Evolutionary conservation across 2,888 invertebrate genomes (phyloP).

Genomic region (Eudasyphora cyanicolor): DNA sequence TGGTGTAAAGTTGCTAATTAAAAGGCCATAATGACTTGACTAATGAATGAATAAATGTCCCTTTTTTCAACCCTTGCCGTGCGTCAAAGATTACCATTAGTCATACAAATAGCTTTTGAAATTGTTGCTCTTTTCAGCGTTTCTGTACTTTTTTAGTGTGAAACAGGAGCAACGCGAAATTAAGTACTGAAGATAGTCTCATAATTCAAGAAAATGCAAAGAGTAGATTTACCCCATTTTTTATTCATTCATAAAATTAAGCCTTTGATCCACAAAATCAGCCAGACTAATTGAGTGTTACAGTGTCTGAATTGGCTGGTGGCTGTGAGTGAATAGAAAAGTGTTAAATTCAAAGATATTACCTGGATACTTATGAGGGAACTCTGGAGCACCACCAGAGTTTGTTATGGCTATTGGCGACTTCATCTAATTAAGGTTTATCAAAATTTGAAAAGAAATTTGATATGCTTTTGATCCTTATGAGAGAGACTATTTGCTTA

Average conservation of each 20-base stretch:
- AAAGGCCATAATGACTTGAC: constrained; percentile 48
- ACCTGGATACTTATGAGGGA: background rate
- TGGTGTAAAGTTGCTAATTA: constrained; percentile 39
- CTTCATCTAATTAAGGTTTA: too few species aligned
- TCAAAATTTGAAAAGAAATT: too few species aligned
- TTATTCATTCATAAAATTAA: background rate
- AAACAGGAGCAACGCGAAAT: background rate
- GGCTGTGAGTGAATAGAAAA: background rate
- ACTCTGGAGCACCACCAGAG: too few species aligned
- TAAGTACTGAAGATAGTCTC: background rate
- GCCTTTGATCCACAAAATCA: background rate
- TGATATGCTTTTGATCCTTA: too few species aligned
- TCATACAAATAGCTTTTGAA: constrained; percentile 9
- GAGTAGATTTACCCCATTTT: background rate
- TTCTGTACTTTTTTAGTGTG: too few species aligned
- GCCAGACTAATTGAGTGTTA: background rate
- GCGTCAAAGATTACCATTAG: constrained; percentile 31
- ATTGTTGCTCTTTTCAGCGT: constrained; percentile 9
- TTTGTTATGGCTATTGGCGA: too few species aligned
- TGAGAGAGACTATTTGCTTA: too few species aligned
- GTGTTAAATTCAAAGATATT: background rate
- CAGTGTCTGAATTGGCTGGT: background rate
- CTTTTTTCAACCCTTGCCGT: background rate
- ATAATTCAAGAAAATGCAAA: background rate
- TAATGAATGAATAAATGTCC: constrained; percentile 46